Evolutionary conservation across 2,113 vertebrate species (phyloP), one percentile per base, ranked within the genome.

Genomic region (Crocuta crocuta): DNA sequence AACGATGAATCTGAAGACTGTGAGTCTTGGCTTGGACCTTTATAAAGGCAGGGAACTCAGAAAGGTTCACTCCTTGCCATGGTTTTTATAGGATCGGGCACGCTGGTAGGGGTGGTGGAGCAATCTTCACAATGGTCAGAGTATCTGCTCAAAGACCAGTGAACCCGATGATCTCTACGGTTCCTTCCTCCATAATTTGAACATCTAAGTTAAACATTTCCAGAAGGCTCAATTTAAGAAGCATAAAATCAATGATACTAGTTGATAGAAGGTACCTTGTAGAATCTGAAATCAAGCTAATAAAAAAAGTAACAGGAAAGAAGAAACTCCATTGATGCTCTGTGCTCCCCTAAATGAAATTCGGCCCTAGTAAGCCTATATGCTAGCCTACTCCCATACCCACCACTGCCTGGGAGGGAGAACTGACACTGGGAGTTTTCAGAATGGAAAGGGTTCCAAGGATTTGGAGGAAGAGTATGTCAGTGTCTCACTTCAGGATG

Each of bases 401-500:
- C 81, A 90, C 87, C 93, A 95, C 87, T 79, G 76, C 79, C 84
- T 97, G 68, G 88, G 88, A 97, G 92, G 86, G 78, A 96, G 91
- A 96, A 96, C 89, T 94, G 55, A 8, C 1, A 58, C 82, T 24
- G 96, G 50, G 17, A 93, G 43, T 82, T 98, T 96, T 96, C 97
- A 5, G 16, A 94, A 61, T 15, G 26, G 92, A 98, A 92, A 97
- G 91, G 96, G 95, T 87, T 98, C 94, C 97, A 98, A 93, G 94
- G 96, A 92, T 97, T 98, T 97, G 16, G 35, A 97, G 98, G 96
- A 94, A 98, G 93, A 98, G 98, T 98, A 95, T 98, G 94, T 97
- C 65, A 98, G 97, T 97, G 93, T 98, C 98, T 99, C 98, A 98
- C 97, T 99, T 98, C 98, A 98, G 97, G 98, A 98, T 98, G 97